Conservation (phyloP, 2,797 vertebrate species). For the Telmatherina bonti region DNA sequence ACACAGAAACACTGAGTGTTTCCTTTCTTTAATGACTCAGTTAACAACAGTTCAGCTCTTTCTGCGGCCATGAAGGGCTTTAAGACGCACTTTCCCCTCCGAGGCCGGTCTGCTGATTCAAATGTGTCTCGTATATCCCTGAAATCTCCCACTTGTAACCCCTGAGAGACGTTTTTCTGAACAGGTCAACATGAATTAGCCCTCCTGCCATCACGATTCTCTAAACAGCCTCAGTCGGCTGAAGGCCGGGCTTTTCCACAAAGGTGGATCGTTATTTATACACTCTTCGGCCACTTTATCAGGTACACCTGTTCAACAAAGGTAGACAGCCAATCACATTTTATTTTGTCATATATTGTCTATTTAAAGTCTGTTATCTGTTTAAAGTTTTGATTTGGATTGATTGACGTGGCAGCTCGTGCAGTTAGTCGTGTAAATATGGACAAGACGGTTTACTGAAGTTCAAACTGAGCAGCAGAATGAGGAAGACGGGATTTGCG, state of each 20-base stretch:
- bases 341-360: no score
- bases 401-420: no score
- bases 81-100: not conserved
- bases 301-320: no score
- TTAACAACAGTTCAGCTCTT: not conserved
- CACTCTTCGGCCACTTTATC: no score
- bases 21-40: not conserved
- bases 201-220: not conserved
- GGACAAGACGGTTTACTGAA: no score
- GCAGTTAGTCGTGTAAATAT: no score
- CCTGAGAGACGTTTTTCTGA: constrained; percentile 1
- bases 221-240: not conserved
- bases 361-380: no score
- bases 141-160: not conserved
- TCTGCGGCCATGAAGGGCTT: not conserved
- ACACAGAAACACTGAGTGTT: not conserved
- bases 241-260: not conserved
- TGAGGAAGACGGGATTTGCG: no score
- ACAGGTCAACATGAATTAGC: not conserved
- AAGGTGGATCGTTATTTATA: not conserved
- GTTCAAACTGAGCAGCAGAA: no score
- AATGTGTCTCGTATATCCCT: not conserved
- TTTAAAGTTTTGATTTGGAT: no score
- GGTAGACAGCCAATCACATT: no score
- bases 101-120: constrained; percentile 1